A percentile compares a stretch with the other conserved stretches of the same genome.
phyloP scores from a whole-genome alignment of 2,113 vertebrate species.

The Perccottus glenii region DNA sequence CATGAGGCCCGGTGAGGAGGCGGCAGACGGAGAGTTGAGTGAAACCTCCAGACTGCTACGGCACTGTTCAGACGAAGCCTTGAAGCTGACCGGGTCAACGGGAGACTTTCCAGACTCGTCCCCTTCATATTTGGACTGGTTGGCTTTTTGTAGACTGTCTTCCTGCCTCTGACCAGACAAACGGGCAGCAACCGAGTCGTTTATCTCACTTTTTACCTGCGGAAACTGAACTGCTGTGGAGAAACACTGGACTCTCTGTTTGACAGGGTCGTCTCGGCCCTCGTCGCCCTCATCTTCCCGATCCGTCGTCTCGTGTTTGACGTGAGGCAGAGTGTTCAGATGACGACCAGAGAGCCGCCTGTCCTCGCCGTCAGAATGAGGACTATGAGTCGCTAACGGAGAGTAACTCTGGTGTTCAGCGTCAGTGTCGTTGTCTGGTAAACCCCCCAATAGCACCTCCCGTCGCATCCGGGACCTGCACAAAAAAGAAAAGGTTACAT shows the following conservation, averaged over 20 bases:
- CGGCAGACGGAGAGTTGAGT: slow-evolving; percentile 89
- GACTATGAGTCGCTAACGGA: slow-evolving; percentile 78
- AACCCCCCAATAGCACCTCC: slow-evolving; percentile 92
- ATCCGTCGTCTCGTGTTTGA: slow-evolving; percentile 86
- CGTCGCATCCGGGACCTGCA: slow-evolving; percentile 96
- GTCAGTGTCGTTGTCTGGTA: slow-evolving; percentile 90
- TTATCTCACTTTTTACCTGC: slow-evolving; percentile 75
- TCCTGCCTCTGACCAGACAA: slow-evolving; percentile 68
- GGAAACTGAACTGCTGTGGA: slow-evolving; percentile 61
- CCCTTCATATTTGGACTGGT: slow-evolving; percentile 67
- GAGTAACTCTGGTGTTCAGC: slow-evolving; percentile 80
- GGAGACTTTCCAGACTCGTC: slow-evolving; percentile 74
- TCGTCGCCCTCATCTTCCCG: slow-evolving; percentile 71
- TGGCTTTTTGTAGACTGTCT: slow-evolving; percentile 69
- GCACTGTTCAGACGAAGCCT: slow-evolving; percentile 86
- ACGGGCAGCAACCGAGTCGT: slow-evolving; percentile 53
- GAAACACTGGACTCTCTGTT: slow-evolving; percentile 68
- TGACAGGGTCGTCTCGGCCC: slow-evolving; percentile 63
- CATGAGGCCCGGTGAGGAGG: slow-evolving; percentile 90
- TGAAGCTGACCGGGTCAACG: slow-evolving; percentile 87
- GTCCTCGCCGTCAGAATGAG: slow-evolving; percentile 85
- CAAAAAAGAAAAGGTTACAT: slow-evolving; percentile 27
- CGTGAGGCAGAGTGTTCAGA: slow-evolving; percentile 54
- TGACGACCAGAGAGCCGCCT: slow-evolving; percentile 72
- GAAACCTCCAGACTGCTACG: slow-evolving; percentile 91